phyloP scores from a whole-genome alignment of 1,140 invertebrate genomes.

The Drosophila mojavensis region DNA sequence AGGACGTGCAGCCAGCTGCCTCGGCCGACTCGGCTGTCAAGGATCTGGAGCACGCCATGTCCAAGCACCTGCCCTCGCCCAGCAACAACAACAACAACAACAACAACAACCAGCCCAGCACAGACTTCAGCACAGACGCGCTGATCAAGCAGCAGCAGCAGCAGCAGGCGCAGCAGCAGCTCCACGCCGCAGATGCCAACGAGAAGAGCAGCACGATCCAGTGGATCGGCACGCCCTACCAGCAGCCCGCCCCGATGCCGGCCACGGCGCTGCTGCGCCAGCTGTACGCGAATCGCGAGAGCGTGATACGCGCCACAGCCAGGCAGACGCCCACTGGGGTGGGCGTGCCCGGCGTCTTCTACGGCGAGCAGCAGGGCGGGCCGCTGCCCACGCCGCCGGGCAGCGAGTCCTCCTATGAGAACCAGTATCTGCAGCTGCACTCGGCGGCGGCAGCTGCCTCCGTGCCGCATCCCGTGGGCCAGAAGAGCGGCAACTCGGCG shows the following conservation, averaged over 20 bases:
- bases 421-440: slow-evolving; percentile 88
- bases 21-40: slow-evolving; percentile 85
- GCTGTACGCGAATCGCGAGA: slow-evolving; percentile 96
- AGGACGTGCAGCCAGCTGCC: slow-evolving; percentile 53
- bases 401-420: slow-evolving; percentile 91
- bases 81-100: slow-evolving; percentile 27
- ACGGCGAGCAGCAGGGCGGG: slow-evolving; percentile 86
- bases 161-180: slow-evolving; percentile 87
- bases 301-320: slow-evolving; percentile 92
- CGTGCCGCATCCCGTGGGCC: slow-evolving; percentile 46
- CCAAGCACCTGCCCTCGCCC: slow-evolving; percentile 93
- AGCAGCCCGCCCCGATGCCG: slow-evolving; percentile 88
- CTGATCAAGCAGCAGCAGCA: slow-evolving; percentile 90
- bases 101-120: slow-evolving; percentile 81
- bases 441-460: slow-evolving; percentile 84
- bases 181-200: slow-evolving; percentile 85
- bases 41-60: slow-evolving; percentile 97
- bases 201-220: slow-evolving; percentile 91
- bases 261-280: slow-evolving; percentile 95
- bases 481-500: slow-evolving; percentile 82
- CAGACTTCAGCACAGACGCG: slow-evolving; percentile 94
- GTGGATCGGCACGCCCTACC: slow-evolving; percentile 94
- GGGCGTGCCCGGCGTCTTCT: slow-evolving; percentile 70
- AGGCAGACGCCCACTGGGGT: slow-evolving; percentile 82
- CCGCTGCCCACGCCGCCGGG: slow-evolving; percentile 94